Percentiles rank a stretch among this genome's conserved stretches.
These are phyloP conservation scores for Thumatha senex DNA, from an alignment of 2,888 invertebrate genomes.

Conservation along the genomic window DNA sequence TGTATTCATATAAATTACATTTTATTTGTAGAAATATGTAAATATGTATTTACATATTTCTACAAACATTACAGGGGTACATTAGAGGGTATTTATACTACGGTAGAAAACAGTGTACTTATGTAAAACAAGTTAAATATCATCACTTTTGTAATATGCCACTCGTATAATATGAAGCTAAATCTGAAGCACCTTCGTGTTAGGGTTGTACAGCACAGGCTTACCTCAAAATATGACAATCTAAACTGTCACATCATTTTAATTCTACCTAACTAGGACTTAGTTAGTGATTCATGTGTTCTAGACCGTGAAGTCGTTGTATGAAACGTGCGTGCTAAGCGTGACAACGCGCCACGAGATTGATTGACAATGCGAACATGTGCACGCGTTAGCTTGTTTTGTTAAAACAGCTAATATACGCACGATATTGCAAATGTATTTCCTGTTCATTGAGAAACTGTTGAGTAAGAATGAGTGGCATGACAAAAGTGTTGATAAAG, in stretches of 20 bases:
- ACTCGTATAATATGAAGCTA: too few relatives aligned
- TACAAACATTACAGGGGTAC: too few relatives aligned
- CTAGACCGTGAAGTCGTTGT: slow-evolving; percentile 48
- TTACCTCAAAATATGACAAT: too few relatives aligned
- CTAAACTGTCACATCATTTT: slow-evolving; percentile 4
- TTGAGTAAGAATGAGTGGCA: background rate
- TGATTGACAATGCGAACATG: slow-evolving; percentile 63
- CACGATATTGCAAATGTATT: slow-evolving; percentile 33
- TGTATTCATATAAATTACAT: too few relatives aligned
- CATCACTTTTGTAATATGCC: too few relatives aligned
- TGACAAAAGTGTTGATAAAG: too few relatives aligned
- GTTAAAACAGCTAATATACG: slow-evolving; percentile 40
- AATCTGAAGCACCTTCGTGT: background rate
- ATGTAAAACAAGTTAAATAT: too few relatives aligned
- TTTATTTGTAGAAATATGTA: too few relatives aligned
- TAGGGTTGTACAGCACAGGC: too few relatives aligned
- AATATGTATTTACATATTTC: too few relatives aligned
- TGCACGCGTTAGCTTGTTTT: slow-evolving; percentile 32
- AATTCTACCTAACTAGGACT: slow-evolving; percentile 18
- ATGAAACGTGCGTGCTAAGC: slow-evolving; percentile 55
- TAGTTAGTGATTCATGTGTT: slow-evolving; percentile 45
- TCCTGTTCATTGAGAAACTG: slow-evolving; percentile 27
- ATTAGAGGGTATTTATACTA: too few relatives aligned
- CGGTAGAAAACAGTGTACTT: too few relatives aligned
- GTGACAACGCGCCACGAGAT: slow-evolving; percentile 60